A percentile compares a stretch with the other conserved stretches of the same genome.
Evolutionary conservation across 2,113 vertebrate species (phyloP).

Genomic region (Ailurus styani): DNA sequence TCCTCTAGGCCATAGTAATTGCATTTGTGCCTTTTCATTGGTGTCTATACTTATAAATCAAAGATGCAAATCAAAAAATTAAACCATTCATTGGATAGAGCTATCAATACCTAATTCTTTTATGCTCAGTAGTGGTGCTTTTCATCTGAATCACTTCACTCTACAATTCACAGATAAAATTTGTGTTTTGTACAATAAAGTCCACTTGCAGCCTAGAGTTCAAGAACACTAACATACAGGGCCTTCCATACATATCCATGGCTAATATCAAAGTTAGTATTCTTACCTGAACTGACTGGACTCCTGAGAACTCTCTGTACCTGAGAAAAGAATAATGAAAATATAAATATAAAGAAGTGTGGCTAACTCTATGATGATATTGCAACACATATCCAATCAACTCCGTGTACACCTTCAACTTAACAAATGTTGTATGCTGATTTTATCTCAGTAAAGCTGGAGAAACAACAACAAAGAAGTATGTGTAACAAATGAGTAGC

Average conservation of each 20-base stretch:
- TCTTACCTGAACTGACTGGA: not conserved
- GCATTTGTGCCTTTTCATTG: not conserved
- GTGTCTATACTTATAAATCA: not conserved
- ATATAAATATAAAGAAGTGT: not conserved
- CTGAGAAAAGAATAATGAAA: not conserved
- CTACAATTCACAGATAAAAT: not conserved
- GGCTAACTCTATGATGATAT: not conserved
- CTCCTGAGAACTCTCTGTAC: not conserved
- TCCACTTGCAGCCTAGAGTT: not conserved
- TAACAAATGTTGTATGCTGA: not conserved
- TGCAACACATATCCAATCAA: not conserved
- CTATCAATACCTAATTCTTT: not conserved
- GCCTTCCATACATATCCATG: accelerated
- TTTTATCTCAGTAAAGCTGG: not conserved
- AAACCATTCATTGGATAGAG: not conserved
- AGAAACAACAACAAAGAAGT: not conserved
- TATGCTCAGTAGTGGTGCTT: not conserved
- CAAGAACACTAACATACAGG: not conserved
- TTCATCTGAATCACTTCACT: not conserved
- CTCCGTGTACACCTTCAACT: not conserved
- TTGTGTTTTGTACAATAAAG: not conserved
- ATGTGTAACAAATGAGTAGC: not conserved
- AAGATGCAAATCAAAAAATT: not conserved
- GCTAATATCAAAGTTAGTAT: not conserved
- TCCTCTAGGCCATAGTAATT: not conserved